Evolutionary conservation across 2,888 invertebrate genomes (phyloP).

Genomic region (Melinaea menophilus): DNA sequence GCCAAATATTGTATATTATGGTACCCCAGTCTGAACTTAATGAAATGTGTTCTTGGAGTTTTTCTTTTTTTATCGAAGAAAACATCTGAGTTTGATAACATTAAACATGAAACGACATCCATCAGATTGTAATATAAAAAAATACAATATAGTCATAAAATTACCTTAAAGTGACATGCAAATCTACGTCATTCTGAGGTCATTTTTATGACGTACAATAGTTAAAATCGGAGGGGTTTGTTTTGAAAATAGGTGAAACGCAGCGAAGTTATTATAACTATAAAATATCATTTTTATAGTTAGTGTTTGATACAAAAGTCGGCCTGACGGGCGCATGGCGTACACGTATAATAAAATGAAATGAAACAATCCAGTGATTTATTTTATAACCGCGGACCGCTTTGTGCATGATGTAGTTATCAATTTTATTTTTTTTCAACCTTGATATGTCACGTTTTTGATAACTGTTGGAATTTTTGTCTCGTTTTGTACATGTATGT

Average conservation of each 20-base stretch:
- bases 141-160: too few species aligned
- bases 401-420: conserved; percentile 45
- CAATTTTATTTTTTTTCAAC: conserved; percentile 17
- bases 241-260: neutral
- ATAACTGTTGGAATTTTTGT: conserved; percentile 1
- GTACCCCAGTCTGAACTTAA: conserved; percentile 21
- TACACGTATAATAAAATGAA: conserved; percentile 67
- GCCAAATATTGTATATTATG: conserved; percentile 65
- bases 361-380: conserved; percentile 73
- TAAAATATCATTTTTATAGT: conserved; percentile 59
- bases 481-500: neutral
- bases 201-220: neutral
- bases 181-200: neutral
- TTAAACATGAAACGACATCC: neutral
- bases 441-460: conserved; percentile 5
- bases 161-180: too few species aligned
- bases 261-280: conserved; percentile 26
- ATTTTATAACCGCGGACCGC: conserved; percentile 59
- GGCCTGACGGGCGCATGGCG: conserved; percentile 58
- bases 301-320: conserved; percentile 54
- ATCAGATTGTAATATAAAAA: too few species aligned
- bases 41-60: conserved; percentile 8
- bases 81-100: neutral
- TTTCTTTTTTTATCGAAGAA: neutral
- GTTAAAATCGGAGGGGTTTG: neutral